Percentiles rank a stretch among this genome's conserved stretches.
Conservation (phyloP, 2,888 invertebrate genomes). For the Fragum fragum region DNA sequence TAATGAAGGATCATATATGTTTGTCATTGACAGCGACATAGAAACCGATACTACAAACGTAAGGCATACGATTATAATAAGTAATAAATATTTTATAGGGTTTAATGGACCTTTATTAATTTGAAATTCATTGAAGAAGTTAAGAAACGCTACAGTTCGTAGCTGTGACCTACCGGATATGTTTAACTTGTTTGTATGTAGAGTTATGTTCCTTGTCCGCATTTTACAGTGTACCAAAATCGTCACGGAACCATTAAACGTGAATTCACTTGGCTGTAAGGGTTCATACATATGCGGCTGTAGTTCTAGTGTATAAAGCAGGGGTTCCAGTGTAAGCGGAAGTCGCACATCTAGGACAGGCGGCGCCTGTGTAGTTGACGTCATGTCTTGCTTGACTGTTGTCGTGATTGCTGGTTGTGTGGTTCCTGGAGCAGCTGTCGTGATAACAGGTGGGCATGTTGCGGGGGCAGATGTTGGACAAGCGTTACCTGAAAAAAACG, state of each 20-base stretch:
- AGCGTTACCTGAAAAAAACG: constrained; percentile 41
- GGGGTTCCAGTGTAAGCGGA: constrained; percentile 75
- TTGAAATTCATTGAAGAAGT: too few relatives aligned
- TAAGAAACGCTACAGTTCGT: not conserved
- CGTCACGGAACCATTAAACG: constrained; percentile 74
- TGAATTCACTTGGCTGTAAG: constrained; percentile 71
- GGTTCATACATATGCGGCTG: constrained; percentile 79
- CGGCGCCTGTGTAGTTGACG: constrained; percentile 50
- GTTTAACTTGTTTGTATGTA: constrained; percentile 77
- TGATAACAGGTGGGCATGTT: constrained; percentile 38
- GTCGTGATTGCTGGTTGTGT: constrained; percentile 22
- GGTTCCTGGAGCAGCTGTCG: constrained; percentile 22
- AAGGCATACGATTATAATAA: too few relatives aligned
- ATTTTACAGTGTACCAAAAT: constrained; percentile 70
- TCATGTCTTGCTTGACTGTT: constrained; percentile 11
- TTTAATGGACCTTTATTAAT: too few relatives aligned
- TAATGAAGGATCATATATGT: too few relatives aligned
- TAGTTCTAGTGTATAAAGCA: constrained; percentile 79
- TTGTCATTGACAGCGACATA: too few relatives aligned
- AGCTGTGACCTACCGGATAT: constrained; percentile 53
- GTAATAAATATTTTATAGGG: too few relatives aligned
- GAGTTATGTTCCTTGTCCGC: constrained; percentile 68
- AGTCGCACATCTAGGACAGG: constrained; percentile 73
- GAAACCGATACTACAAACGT: too few relatives aligned
- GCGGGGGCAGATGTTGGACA: constrained; percentile 36